Base-by-base conservation (phyloP, 2,888 invertebrate genomes). In the Argyresthia albistria region DNA sequence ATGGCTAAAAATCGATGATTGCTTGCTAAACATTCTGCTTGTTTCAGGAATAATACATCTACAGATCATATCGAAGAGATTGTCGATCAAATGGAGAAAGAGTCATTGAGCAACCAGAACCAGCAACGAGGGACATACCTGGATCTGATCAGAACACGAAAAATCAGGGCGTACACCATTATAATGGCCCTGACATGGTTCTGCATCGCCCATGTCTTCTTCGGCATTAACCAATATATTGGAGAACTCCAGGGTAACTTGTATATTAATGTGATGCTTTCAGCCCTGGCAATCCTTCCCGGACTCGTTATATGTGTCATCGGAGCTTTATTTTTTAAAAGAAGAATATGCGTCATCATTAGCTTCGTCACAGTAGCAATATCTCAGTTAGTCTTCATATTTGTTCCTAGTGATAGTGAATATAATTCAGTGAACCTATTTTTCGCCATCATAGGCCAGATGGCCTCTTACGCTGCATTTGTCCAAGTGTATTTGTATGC, bases 401-500 rank as follows among this genome's bases (percentile, higher is more conserved):
- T 90, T 8, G 80, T 91, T 48, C 83, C 86, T 0, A 69, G 68
- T 56, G n/a, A n/a, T n/a, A n/a, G n/a, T n/a, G 79, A 83, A 8
- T 53, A 63, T 0, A 67, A 67, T 1, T 88, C 89, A 51, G 88
- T 37, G 14, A 39, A 35, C 71, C 36, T 93, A 0, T 69, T 89
- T 14, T 88, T 93, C 46, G 93, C 94, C 8, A 90, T 92, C 57
- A 69, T 93, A 46, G 95, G 94, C 0, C 93, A 95, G 55, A 92
- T 95, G 51, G 92, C 95, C 25, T 92, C 95, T 67, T 94, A 95
- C 36, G 90, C 95, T n/a, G 91, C 93, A 1, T 97, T 97, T 67
- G 93, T 95, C 0, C 92, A 94, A 35, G 93, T 93, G 10, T 97
- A 97, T 73, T 89, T 97, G 45, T 96, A 94, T 76, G 93, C 94